Evolutionary conservation across 2,888 invertebrate species (phyloP), one percentile per base, ranked within the genome.

Genomic region (Alsophila aescularia): DNA sequence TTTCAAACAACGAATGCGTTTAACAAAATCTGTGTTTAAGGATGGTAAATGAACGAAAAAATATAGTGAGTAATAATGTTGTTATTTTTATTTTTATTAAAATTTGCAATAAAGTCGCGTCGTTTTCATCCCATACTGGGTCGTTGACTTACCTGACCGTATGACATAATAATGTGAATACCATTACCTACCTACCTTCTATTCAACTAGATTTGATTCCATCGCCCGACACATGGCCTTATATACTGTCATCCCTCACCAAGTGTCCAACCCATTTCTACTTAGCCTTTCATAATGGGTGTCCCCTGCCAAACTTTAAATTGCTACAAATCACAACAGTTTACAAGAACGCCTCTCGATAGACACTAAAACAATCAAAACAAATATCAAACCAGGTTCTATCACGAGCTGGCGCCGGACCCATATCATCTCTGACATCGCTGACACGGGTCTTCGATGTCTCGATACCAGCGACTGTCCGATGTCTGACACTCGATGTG

Each of bases 391-490:
- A 47, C 41, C 34, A 34, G n/a, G 24, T 12, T 15, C 27, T 15
- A 41, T 41, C 41, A 21, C 24, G 34, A 1, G 32, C 15, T 18
- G 34, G 13, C 13, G 32, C 7, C 13, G 34, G 42, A 53, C 53
- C 53, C 53, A 14, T 13, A 8, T 53, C 53, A 53, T 42, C 10
- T 13, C 16, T 35, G 45, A 40, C 44, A 31, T 31, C 39, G 42
- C 29, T 39, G 52, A 52, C 44, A 41, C 29, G 52, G 52, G 52
- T 52, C 47, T 27, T 51, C 43, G 43, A 29, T 43, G 43, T 51
- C 40, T 39, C 27, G 40, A 45, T 40, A 35, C 40, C 0, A 29
- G 24, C 34, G 34, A 16, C 40, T 35, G 50, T 42, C 50, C 39
- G 27, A 24, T 24, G 43, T 43, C 39, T 29, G 40, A 42, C 54